phyloP scores from a whole-genome alignment of 2,113 vertebrate species.

The Pluvianellus socialis region DNA sequence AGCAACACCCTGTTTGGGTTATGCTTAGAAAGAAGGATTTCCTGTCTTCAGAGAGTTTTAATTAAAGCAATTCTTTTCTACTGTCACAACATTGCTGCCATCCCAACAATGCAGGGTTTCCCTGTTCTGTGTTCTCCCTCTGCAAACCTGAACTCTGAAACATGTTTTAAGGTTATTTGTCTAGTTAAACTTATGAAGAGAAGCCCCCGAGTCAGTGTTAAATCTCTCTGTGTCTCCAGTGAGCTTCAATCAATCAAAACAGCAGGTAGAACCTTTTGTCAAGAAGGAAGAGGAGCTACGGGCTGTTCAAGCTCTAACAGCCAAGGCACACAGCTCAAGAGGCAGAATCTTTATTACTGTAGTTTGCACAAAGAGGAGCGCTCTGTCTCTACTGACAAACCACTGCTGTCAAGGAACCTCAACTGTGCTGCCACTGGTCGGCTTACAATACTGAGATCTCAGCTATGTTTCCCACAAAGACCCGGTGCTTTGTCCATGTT shows the following conservation, averaged over 20 bases:
- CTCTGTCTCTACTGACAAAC: conserved; percentile 5
- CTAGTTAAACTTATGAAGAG: background rate
- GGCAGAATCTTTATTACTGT: background rate
- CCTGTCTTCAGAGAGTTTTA: conserved; percentile 3
- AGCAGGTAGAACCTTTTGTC: conserved; percentile 38
- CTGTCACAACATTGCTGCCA: background rate
- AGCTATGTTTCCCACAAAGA: background rate
- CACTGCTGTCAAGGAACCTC: background rate
- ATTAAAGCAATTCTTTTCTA: conserved; percentile 43
- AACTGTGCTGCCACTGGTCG: background rate
- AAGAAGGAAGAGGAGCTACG: background rate
- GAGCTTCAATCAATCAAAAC: conserved; percentile 44
- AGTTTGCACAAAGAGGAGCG: background rate
- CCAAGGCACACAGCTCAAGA: background rate
- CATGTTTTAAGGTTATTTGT: background rate
- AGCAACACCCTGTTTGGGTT: background rate
- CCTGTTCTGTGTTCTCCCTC: background rate
- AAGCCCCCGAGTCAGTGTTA: conserved; percentile 28
- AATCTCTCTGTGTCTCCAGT: conserved; percentile 22
- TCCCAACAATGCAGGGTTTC: background rate
- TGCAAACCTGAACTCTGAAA: conserved; percentile 9
- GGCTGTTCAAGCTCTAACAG: background rate
- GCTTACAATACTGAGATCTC: background rate
- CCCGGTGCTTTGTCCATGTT: background rate
- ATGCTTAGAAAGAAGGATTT: background rate